Conservation (phyloP, 2,888 invertebrate genomes). For the Ormyrus labotus region DNA sequence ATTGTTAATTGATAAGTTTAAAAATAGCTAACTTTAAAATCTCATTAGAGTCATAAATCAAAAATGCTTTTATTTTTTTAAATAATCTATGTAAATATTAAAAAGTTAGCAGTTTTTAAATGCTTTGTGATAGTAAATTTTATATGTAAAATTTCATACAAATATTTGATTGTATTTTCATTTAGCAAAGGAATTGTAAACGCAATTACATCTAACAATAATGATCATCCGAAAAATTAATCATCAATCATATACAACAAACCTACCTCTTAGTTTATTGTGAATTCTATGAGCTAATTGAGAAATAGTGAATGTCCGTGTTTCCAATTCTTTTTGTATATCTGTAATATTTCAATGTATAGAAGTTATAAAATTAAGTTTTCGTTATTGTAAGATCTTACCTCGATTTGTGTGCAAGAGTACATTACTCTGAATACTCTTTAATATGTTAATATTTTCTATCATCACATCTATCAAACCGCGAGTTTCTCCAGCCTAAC, state of each 20-base stretch:
- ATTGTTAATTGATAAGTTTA: neutral
- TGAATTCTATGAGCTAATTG: constrained; percentile 78
- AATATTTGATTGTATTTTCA: neutral
- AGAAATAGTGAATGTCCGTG: constrained; percentile 77
- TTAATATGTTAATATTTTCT: constrained; percentile 70
- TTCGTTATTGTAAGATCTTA: constrained; percentile 55
- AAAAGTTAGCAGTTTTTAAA: constrained; percentile 25
- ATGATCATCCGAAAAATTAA: neutral
- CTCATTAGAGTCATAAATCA: neutral
- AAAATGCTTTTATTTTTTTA: constrained; percentile 17
- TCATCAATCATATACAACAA: neutral
- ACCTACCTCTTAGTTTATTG: constrained; percentile 78
- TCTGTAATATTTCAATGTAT: constrained; percentile 73
- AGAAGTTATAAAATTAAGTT: constrained; percentile 10
- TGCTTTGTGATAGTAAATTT: constrained; percentile 14
- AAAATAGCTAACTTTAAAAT: constrained; percentile 28
- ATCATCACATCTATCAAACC: constrained; percentile 70
- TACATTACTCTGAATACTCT: constrained; percentile 76
- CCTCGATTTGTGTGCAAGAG: constrained; percentile 72
- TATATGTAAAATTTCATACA: constrained; percentile 20
- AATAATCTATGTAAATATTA: constrained; percentile 3
- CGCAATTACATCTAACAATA: neutral
- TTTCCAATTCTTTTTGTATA: constrained; percentile 80
- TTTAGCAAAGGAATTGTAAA: constrained; percentile 13
- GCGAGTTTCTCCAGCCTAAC: constrained; percentile 73